Evolutionary conservation across 2,888 invertebrate genomes (phyloP).

Genomic region (Byasa hedistus): DNA sequence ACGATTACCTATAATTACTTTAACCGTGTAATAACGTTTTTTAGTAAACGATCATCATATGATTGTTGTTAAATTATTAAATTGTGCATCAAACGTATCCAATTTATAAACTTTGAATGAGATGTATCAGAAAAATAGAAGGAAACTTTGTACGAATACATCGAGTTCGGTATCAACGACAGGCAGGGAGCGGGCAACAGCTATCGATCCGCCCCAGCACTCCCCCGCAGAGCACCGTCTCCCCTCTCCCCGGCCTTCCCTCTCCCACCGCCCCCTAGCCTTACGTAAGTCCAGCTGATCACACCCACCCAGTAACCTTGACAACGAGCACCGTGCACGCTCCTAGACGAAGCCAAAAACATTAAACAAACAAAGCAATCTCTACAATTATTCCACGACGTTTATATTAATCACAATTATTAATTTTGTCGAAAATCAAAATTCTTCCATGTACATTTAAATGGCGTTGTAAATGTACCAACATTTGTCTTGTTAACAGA

Average conservation of each 20-base stretch:
- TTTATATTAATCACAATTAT: neutral
- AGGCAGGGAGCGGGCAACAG: conserved; percentile 68
- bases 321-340: conserved; percentile 67
- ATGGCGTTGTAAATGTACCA: too few species aligned
- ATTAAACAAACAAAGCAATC: conserved; percentile 36
- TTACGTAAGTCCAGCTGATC: conserved; percentile 79
- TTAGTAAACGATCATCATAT: too few species aligned
- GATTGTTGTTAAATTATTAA: neutral
- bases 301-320: conserved; percentile 77
- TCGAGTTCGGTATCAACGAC: conserved; percentile 50
- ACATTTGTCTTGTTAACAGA: too few species aligned
- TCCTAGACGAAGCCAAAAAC: conserved; percentile 39
- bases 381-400: neutral
- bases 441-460: neutral
- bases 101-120: neutral
- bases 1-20: too few species aligned
- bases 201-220: conserved; percentile 75
- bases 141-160: conserved; percentile 49
- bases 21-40: too few species aligned
- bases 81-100: neutral
- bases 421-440: neutral
- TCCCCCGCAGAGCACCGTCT: conserved; percentile 40
- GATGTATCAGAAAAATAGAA: conserved; percentile 19
- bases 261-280: conserved; percentile 54
- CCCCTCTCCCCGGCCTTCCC: conserved; percentile 33